phyloP scores from a whole-genome alignment of 1,140 invertebrate species.

The Formica exsecta region DNA sequence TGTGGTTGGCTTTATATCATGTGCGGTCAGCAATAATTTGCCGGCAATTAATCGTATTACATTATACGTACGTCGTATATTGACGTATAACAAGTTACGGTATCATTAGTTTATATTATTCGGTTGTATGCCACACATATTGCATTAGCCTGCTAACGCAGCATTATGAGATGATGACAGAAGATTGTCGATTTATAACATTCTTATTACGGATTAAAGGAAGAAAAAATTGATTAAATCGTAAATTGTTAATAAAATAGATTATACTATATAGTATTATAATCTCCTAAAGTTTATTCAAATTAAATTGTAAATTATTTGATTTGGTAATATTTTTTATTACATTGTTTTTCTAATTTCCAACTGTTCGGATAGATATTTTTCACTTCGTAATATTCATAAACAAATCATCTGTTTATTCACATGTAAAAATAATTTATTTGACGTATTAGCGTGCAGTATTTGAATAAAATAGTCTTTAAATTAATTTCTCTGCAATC shows the following conservation, averaged over 20 bases:
- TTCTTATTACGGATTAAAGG: background rate
- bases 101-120: constrained; percentile 5
- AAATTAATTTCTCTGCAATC: constrained; percentile 12
- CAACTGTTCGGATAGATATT: background rate
- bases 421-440: background rate
- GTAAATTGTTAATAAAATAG: background rate
- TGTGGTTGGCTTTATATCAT: background rate
- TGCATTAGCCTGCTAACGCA: background rate
- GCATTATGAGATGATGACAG: background rate
- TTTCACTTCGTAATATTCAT: background rate
- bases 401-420: background rate
- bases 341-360: background rate
- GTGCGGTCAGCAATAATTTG: constrained; percentile 6
- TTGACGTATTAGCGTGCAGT: background rate
- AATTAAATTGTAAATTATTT: background rate
- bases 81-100: background rate
- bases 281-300: background rate
- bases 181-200: background rate
- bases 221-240: background rate
- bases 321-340: background rate
- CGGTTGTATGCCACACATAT: background rate
- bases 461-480: background rate
- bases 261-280: background rate
- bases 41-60: background rate
- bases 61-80: background rate